Percentiles rank a stretch among this genome's conserved stretches.
These are phyloP conservation scores for Spinus pinus DNA, from an alignment of 2,797 vertebrate genomes.

Conservation along the genomic window DNA sequence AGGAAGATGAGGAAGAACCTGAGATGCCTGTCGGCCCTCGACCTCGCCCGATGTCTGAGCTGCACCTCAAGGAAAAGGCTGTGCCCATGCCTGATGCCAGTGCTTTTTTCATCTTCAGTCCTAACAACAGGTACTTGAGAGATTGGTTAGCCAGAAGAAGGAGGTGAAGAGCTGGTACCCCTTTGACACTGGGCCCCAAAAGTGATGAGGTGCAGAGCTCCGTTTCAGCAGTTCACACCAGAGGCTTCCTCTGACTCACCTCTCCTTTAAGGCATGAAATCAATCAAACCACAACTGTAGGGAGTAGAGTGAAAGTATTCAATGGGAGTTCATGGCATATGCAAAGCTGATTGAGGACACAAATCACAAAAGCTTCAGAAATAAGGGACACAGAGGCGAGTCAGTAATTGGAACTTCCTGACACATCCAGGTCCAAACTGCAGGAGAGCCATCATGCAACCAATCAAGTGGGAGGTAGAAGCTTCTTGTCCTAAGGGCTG, in stretches of 20 bases:
- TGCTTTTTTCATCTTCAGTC: slow-evolving; percentile 95
- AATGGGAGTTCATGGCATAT: background rate
- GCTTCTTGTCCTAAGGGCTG: background rate
- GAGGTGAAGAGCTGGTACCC: background rate
- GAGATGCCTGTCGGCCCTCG: slow-evolving; percentile 98
- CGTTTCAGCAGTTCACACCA: background rate
- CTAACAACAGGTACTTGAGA: slow-evolving; percentile 88
- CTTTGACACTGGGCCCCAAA: background rate
- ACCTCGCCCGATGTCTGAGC: slow-evolving; percentile 92
- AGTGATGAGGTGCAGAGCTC: background rate
- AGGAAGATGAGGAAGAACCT: slow-evolving; percentile 95
- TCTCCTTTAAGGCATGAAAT: background rate
- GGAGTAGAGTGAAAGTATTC: background rate
- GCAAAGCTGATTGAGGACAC: background rate
- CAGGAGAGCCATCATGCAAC: background rate
- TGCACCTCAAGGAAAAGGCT: slow-evolving; percentile 96
- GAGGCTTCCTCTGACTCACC: background rate
- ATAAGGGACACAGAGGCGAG: background rate
- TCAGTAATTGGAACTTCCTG: background rate
- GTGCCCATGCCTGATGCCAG: slow-evolving; percentile 96
- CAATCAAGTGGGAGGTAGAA: background rate
- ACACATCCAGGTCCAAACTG: background rate
- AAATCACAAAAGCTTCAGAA: background rate
- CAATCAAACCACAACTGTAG: background rate
- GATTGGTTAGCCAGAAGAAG: background rate